Evolutionary conservation across 2,113 vertebrate genomes (phyloP), one percentile per base, ranked within the genome.

Genomic region (Cephalopholis sonnerati): DNA sequence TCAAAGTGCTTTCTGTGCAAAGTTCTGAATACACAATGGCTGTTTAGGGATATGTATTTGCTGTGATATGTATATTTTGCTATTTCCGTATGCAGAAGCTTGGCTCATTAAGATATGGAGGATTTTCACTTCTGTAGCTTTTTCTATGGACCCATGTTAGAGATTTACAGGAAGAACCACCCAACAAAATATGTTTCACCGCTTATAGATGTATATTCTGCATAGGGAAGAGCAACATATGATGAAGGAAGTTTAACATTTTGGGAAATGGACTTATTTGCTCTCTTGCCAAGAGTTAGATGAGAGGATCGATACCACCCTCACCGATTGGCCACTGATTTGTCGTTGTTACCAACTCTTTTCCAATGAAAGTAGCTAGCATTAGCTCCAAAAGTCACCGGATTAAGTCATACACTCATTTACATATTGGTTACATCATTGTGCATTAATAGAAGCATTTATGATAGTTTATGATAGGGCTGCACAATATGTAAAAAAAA

Each of bases 1-100:
- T 87, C 59, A 88, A 74, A 91, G 74, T 80, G 80, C 88, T 91
- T 82, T 80, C 83, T 77, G 53, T 79, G 88, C 90, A 92, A 61
- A 85, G 62, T 82, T 68, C 64, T 57, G 27, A 77, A 77, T 58
- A 24, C 67, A 74, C 69, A 72, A 63, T 74, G 44, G 79, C 80
- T 87, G 80, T 82, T 87, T 71, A 55, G 66, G 81, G 87, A 87
- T 81, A 75, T 83, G 48, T 48, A 54, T 77, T 83, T 71, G 71
- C 86, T 77, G 79, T 22, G 55, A 68, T 72, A 25, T 64, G 59
- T 84, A 70, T 74, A 83, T 72, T 84, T 87, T 59, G 48, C 74
- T 22, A 32, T 61, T 66, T 77, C 71, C 24, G 27, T 73, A 53
- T 54, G 29, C 18, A 79, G 53, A 69, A 48, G 55, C n/a, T 44